Conservation (phyloP, 2,888 invertebrate species). For the Cheilosia impressa region DNA sequence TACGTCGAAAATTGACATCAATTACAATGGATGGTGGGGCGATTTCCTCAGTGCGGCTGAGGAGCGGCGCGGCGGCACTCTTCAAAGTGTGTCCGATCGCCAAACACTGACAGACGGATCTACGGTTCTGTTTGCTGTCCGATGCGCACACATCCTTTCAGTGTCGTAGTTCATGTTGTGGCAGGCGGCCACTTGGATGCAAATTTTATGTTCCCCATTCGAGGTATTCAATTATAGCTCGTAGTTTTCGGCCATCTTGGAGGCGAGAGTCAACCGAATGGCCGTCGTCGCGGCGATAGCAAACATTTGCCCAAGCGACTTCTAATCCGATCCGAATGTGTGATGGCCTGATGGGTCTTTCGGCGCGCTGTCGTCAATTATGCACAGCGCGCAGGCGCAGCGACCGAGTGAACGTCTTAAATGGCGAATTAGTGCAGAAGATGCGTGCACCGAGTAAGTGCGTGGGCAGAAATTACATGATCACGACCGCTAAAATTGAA, state of each 20-base stretch:
- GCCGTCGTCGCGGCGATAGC: conserved; percentile 22
- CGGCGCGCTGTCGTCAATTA: conserved; percentile 55
- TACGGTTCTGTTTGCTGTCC: conserved; percentile 18
- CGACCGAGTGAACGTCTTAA: conserved; percentile 70
- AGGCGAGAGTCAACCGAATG: conserved; percentile 1
- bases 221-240: conserved; percentile 73
- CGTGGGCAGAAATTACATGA: conserved; percentile 84
- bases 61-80: conserved; percentile 68
- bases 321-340: conserved; percentile 69
- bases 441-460: conserved; percentile 77
- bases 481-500: conserved; percentile 82
- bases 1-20: conserved; percentile 74
- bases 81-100: conserved; percentile 66
- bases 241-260: conserved; percentile 71
- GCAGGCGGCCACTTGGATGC: conserved; percentile 69
- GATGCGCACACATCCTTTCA: conserved; percentile 48
- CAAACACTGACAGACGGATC: conserved; percentile 48
- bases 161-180: conserved; percentile 73
- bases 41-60: conserved; percentile 66
- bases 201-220: conserved; percentile 74
- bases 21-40: conserved; percentile 72
- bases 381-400: conserved; percentile 35
- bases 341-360: conserved; percentile 58
- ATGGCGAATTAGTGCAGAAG: conserved; percentile 75
- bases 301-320: conserved; percentile 60